phyloP scores from a whole-genome alignment of 2,113 vertebrate genomes.

The Tiliqua scincoides region DNA sequence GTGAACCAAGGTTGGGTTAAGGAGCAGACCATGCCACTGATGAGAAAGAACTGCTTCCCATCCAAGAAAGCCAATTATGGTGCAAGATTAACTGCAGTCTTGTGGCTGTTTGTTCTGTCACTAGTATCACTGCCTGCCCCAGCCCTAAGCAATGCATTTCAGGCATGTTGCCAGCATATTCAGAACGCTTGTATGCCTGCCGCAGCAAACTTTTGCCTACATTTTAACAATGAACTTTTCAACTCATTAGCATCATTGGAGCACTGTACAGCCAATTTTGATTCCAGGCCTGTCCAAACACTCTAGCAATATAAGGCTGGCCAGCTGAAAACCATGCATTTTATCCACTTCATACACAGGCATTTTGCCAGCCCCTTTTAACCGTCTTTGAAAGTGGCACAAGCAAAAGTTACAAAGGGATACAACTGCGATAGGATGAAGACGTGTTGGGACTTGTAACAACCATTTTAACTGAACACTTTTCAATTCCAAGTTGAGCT shows the following conservation, averaged over 20 bases:
- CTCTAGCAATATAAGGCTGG: background rate
- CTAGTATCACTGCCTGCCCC: background rate
- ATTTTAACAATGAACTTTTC: constrained; percentile 21
- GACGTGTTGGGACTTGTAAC: background rate
- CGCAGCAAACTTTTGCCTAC: background rate
- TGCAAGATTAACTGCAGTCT: background rate
- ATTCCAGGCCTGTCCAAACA: background rate
- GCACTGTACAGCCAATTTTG: constrained; percentile 3
- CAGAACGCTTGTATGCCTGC: background rate
- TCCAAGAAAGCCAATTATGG: background rate
- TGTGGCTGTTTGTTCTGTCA: background rate
- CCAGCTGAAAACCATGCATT: background rate
- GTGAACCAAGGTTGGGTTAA: background rate
- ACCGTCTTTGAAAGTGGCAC: background rate
- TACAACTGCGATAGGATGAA: background rate
- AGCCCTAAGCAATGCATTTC: background rate
- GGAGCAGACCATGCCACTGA: background rate
- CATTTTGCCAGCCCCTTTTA: background rate
- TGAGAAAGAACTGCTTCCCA: background rate
- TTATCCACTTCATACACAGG: background rate
- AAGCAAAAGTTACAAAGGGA: background rate
- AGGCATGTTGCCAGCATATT: background rate
- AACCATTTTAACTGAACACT: background rate
- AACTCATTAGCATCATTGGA: constrained; percentile 22
- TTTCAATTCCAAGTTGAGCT: background rate